Conservation (phyloP, 1,140 invertebrate species). For the Tetragonula clypearis region DNA sequence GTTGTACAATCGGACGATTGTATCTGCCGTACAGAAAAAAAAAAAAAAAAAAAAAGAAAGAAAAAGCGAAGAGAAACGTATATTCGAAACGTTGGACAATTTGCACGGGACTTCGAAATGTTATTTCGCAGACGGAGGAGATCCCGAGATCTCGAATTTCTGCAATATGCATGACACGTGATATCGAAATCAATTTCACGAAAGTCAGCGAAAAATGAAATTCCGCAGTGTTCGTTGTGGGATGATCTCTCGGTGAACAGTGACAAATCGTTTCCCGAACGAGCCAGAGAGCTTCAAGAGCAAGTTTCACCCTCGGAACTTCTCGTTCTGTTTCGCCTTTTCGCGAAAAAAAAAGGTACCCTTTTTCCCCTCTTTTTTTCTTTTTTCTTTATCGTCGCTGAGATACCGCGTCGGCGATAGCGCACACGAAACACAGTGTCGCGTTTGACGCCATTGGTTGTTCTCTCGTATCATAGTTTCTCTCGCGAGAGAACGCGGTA, state of each 20-base stretch:
- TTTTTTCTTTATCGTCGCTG: background rate
- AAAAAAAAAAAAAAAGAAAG: background rate
- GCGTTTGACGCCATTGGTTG: background rate
- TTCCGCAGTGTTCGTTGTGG: too few relatives aligned
- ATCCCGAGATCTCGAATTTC: constrained; percentile 7
- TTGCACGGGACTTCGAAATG: background rate
- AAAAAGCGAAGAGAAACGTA: background rate
- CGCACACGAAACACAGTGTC: background rate
- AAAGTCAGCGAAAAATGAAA: constrained; percentile 1
- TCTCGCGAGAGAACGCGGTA: background rate
- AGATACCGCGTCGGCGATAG: background rate
- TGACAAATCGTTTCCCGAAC: background rate
- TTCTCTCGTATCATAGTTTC: background rate
- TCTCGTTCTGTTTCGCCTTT: background rate
- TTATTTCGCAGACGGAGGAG: background rate
- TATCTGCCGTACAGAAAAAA: background rate
- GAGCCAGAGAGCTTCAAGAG: background rate
- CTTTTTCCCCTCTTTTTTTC: too few relatives aligned
- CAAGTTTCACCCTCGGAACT: background rate
- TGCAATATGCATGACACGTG: background rate
- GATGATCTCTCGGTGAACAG: background rate
- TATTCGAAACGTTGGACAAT: background rate
- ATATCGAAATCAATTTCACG: constrained; percentile 10
- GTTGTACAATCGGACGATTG: background rate
- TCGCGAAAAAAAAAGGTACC: background rate